These are phyloP conservation scores for Girardia tigrina DNA, from an alignment of 2,888 invertebrate genomes.

Conservation along the genomic window DNA sequence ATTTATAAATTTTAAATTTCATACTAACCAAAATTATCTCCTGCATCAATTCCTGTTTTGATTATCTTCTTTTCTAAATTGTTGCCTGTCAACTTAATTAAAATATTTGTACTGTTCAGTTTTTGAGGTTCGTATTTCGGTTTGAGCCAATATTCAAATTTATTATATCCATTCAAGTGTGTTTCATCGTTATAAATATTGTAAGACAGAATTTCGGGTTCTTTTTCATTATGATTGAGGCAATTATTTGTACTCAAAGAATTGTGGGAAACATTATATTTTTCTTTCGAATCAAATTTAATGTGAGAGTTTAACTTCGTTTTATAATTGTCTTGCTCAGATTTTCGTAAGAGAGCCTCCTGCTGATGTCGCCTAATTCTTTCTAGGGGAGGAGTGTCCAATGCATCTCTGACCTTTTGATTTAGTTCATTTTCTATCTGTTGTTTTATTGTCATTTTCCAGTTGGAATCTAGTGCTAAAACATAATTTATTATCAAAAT, in stretches of 20 bases:
- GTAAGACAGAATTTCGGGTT: neutral
- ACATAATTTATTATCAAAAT: neutral
- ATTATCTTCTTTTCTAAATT: neutral
- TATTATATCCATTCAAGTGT: neutral
- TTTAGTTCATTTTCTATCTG: conserved; percentile 45
- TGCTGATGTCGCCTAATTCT: conserved; percentile 37
- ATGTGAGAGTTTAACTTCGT: neutral
- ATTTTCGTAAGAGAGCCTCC: neutral
- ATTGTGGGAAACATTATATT: neutral
- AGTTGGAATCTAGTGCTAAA: neutral
- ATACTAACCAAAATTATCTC: neutral
- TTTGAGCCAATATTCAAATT: conserved; percentile 2
- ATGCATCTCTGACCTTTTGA: conserved; percentile 44
- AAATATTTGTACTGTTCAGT: neutral
- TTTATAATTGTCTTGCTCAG: neutral
- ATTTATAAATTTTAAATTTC: too few relatives aligned
- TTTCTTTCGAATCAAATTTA: neutral
- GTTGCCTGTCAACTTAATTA: neutral
- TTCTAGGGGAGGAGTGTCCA: conserved; percentile 46
- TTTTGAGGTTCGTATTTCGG: neutral
- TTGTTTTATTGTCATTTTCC: conserved; percentile 30
- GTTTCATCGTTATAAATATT: neutral
- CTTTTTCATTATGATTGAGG: neutral
- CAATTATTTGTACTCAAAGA: neutral
- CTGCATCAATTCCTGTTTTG: neutral